A percentile compares a stretch with the other conserved stretches of the same genome.
Conservation (phyloP, 2,113 vertebrate genomes). For the Spea bombifrons region DNA sequence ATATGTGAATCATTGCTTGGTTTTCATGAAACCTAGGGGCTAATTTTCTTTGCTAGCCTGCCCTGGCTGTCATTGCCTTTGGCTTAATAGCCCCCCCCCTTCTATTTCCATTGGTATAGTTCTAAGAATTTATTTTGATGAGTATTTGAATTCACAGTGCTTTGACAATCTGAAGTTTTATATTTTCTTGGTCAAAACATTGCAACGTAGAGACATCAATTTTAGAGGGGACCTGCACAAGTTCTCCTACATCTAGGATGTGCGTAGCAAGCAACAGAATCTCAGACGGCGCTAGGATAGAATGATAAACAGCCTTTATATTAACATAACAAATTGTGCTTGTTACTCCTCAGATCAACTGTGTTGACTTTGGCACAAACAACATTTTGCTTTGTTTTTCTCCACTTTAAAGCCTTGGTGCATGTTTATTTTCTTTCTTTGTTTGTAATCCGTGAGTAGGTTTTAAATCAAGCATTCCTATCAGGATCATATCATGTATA, state of each 20-base stretch:
- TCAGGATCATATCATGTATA: constrained; percentile 10
- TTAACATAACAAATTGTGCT: constrained; percentile 41
- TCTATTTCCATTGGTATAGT: too few species aligned
- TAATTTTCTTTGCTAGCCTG: too few species aligned
- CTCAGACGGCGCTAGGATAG: neutral
- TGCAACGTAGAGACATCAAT: neutral
- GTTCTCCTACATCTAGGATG: neutral
- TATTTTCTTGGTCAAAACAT: constrained; percentile 32
- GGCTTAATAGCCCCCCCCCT: too few species aligned
- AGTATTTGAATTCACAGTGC: neutral
- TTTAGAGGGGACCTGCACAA: constrained; percentile 2
- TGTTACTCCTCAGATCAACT: constrained; percentile 30
- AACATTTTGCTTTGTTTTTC: constrained; percentile 41
- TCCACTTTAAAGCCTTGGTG: constrained; percentile 36
- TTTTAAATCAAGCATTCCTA: constrained; percentile 49
- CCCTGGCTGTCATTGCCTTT: too few species aligned
- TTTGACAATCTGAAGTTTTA: constrained; percentile 44
- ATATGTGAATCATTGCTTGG: too few species aligned
- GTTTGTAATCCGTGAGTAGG: constrained; percentile 49
- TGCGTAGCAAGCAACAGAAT: constrained; percentile 6
- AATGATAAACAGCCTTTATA: constrained; percentile 33
- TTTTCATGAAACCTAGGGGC: too few species aligned
- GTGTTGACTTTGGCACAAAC: constrained; percentile 51
- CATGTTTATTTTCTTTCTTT: constrained; percentile 32
- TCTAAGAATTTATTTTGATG: too few species aligned